A percentile compares a stretch with the other conserved stretches of the same genome.
Conservation (phyloP, 2,797 vertebrate species). For the Psittacula echo region DNA sequence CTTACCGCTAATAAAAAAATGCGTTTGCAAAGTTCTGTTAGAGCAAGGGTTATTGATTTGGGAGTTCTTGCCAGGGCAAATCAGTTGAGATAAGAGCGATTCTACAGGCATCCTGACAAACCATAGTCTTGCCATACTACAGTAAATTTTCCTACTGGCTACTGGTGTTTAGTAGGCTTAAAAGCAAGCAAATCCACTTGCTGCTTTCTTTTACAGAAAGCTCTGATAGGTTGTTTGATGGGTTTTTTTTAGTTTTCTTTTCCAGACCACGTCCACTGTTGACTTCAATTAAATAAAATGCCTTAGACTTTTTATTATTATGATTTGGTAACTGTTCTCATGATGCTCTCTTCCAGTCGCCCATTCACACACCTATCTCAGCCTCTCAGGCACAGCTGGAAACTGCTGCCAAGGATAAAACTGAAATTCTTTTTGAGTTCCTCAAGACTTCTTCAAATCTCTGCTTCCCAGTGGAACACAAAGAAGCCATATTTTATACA, state of each 20-base stretch:
- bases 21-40: not conserved
- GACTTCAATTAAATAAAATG: not conserved
- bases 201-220: not conserved
- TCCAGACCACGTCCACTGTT: not conserved
- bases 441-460: not conserved
- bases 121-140: not conserved
- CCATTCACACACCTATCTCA: not conserved
- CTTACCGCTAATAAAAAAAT: not conserved
- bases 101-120: not conserved
- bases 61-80: not conserved
- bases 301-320: not conserved
- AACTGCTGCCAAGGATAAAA: not conserved
- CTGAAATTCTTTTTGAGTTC: not conserved
- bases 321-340: not conserved
- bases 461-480: not conserved
- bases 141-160: not conserved
- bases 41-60: not conserved
- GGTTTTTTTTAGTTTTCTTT: not conserved
- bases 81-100: not conserved
- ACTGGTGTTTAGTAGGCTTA: not conserved
- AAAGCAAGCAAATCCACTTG: not conserved
- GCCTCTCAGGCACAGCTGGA: not conserved
- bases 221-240: not conserved
- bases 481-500: not conserved
- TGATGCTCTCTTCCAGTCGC: not conserved